phyloP scores from a whole-genome alignment of 2,888 invertebrate genomes.

The Acanthoscelides obtectus region DNA sequence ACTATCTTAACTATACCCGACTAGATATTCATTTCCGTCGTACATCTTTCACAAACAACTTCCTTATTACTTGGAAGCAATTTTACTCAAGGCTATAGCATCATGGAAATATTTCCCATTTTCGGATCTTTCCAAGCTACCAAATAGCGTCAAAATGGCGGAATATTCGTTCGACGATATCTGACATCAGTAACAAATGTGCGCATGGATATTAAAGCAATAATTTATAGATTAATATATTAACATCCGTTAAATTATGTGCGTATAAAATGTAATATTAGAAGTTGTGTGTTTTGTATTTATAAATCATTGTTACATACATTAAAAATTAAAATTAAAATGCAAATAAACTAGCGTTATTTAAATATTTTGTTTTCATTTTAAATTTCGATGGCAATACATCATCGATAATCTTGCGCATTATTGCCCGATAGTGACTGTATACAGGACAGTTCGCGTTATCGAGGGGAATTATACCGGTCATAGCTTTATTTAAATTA shows the following conservation, averaged over 20 bases:
- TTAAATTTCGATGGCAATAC: not conserved
- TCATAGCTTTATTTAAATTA: too few relatives aligned
- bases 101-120: too few relatives aligned
- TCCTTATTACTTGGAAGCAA: too few relatives aligned
- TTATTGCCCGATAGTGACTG: not conserved
- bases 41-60: too few relatives aligned
- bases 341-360: not conserved
- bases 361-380: not conserved
- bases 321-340: not conserved
- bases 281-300: not conserved
- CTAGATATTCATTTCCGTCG: too few relatives aligned
- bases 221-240: not conserved
- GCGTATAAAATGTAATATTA: not conserved
- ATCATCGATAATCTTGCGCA: not conserved
- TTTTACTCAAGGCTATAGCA: too few relatives aligned
- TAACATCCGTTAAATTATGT: not conserved
- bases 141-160: not conserved
- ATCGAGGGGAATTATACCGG: too few relatives aligned
- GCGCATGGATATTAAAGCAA: not conserved
- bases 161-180: not conserved
- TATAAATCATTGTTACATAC: not conserved
- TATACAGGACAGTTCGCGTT: not conserved
- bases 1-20: too few relatives aligned
- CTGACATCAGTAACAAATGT: not conserved
- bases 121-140: not conserved